Evolutionary conservation across 2,797 vertebrate genomes (phyloP).

Genomic region (Molossus molossus): DNA sequence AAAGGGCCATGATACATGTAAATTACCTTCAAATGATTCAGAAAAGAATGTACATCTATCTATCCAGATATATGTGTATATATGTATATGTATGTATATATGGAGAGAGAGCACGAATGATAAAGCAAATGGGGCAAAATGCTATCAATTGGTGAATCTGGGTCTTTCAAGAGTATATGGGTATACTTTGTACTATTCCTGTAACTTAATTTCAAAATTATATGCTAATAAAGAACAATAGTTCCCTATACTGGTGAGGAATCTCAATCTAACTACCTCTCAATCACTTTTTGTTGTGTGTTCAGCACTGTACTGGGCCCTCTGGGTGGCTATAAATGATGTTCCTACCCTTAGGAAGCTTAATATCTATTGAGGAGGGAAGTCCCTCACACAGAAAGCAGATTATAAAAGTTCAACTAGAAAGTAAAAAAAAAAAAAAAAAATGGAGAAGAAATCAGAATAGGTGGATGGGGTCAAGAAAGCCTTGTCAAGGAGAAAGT

Average conservation of each 20-base stretch:
- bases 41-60: not conserved
- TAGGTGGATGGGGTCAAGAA: constrained; percentile 34
- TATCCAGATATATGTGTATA: no score
- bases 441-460: constrained; percentile 8
- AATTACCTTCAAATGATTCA: constrained; percentile 6
- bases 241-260: not conserved
- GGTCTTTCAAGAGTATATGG: not conserved
- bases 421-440: not conserved
- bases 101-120: not conserved
- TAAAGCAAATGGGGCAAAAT: constrained; percentile 46
- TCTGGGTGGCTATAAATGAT: not conserved
- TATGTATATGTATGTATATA: not conserved
- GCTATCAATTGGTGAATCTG: constrained; percentile 23
- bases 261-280: constrained; percentile 28
- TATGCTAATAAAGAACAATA: not conserved
- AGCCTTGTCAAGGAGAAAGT: not conserved
- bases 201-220: constrained; percentile 56
- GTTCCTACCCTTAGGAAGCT: not conserved
- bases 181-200: constrained; percentile 40
- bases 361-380: not conserved
- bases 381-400: not conserved
- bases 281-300: constrained; percentile 10
- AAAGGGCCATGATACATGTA: constrained; percentile 29
- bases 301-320: not conserved
- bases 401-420: constrained; percentile 6